These are phyloP conservation scores for Rhopalosiphum nymphaeae DNA, from an alignment of 2,888 invertebrate genomes.

Conservation along the genomic window DNA sequence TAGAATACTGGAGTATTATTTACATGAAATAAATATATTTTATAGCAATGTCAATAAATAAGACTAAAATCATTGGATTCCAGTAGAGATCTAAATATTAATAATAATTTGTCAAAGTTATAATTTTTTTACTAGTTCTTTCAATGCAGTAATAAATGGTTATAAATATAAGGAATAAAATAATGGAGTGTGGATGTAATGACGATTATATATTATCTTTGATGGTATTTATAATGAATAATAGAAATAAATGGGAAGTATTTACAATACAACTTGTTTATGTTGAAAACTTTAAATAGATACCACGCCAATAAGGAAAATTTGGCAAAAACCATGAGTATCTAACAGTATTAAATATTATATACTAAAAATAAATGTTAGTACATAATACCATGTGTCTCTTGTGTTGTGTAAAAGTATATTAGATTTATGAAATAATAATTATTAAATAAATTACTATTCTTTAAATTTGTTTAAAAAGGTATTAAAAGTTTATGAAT, in stretches of 20 bases:
- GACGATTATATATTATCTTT: neutral
- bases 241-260: neutral
- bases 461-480: neutral
- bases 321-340: neutral
- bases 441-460: neutral
- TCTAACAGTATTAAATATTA: neutral
- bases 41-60: neutral
- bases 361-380: neutral
- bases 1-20: neutral
- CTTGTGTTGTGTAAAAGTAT: neutral
- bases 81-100: neutral
- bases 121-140: neutral
- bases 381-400: neutral
- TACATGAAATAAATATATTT: neutral
- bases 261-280: neutral
- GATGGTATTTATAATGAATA: neutral
- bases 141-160: neutral
- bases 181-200: neutral
- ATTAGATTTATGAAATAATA: neutral
- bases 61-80: neutral
- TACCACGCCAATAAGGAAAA: neutral
- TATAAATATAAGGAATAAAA: neutral
- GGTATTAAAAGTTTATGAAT: neutral
- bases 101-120: neutral
- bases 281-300: neutral